These are phyloP conservation scores for Cacatua alba DNA, from an alignment of 2,113 vertebrate genomes.

Conservation along the genomic window DNA sequence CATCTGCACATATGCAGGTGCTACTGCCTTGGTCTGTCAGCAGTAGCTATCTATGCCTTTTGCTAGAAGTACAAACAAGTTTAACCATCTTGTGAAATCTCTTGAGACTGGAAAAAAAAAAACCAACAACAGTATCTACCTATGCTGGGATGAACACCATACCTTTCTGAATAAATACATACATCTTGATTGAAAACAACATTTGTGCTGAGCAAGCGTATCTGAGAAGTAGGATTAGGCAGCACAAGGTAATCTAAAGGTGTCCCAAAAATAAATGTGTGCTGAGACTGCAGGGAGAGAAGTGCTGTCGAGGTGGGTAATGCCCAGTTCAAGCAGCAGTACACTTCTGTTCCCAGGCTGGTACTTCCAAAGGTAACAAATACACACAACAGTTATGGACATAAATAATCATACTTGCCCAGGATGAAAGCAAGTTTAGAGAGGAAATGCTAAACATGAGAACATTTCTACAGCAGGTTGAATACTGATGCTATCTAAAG, in stretches of 20 bases:
- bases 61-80: not conserved
- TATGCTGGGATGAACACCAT: not conserved
- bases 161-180: not conserved
- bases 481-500: not conserved
- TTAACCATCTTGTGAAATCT: not conserved
- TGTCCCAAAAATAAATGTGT: not conserved
- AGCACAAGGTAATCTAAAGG: not conserved
- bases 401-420: not conserved
- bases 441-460: not conserved
- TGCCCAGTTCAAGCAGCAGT: not conserved
- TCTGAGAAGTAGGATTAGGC: not conserved
- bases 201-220: not conserved
- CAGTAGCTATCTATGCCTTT: not conserved
- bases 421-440: not conserved
- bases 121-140: not conserved
- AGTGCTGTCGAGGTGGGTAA: rapidly evolving
- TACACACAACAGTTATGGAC: not conserved
- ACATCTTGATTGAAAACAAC: not conserved
- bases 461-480: not conserved
- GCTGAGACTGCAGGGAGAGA: not conserved
- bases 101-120: not conserved
- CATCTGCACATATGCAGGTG: rapidly evolving
- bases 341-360: not conserved
- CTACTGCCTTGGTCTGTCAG: not conserved
- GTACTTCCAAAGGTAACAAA: not conserved